phyloP scores from a whole-genome alignment of 2,113 vertebrate genomes.

The Scomber colias region DNA sequence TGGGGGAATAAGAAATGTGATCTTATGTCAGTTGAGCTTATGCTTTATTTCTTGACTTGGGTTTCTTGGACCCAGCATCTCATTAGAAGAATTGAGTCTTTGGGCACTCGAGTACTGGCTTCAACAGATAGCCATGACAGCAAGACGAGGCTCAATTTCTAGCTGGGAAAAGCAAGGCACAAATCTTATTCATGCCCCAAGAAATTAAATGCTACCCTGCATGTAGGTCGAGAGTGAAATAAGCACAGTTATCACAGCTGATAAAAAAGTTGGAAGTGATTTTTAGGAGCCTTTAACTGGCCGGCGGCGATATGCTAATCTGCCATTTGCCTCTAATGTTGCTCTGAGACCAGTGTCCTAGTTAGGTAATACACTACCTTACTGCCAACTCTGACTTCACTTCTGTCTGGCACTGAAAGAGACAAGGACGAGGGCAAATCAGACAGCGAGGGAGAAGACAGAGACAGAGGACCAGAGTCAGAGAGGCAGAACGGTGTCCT shows the following conservation, averaged over 20 bases:
- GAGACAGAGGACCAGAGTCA: background rate
- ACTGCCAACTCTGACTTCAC: conserved; percentile 50
- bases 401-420: conserved; percentile 26
- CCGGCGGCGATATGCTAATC: background rate
- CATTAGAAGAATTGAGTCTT: too few relatives aligned
- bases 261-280: conserved; percentile 9
- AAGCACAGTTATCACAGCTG: background rate
- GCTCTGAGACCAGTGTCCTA: conserved; percentile 21
- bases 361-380: conserved; percentile 15
- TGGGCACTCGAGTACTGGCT: too few relatives aligned
- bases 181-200: too few relatives aligned
- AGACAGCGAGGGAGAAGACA: background rate
- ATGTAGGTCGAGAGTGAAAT: background rate
- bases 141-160: too few relatives aligned
- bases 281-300: background rate
- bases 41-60: too few relatives aligned
- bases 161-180: too few relatives aligned
- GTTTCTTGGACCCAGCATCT: too few relatives aligned
- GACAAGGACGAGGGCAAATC: conserved; percentile 19
- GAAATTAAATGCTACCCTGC: background rate
- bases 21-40: too few relatives aligned
- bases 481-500: background rate
- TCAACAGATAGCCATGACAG: too few relatives aligned
- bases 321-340: background rate
- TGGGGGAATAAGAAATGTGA: too few relatives aligned